Percentiles rank a stretch among this genome's conserved stretches.
Evolutionary conservation across 2,797 vertebrate genomes (phyloP).

Genomic region (Eurystomus glaucurus): DNA sequence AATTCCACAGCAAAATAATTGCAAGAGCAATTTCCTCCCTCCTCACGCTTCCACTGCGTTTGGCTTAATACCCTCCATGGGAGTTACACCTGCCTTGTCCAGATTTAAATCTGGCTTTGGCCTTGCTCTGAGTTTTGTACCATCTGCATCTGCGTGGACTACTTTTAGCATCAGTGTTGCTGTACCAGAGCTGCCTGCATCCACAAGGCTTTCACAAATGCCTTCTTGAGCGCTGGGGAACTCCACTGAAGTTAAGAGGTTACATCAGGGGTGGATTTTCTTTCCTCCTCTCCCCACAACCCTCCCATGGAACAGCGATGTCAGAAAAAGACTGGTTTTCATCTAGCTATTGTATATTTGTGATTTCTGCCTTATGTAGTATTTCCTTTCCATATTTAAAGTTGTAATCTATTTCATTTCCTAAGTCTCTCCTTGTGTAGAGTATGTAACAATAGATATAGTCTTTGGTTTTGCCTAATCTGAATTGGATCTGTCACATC

Average conservation of each 20-base stretch:
- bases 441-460: neutral
- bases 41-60: neutral
- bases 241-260: neutral
- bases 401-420: neutral
- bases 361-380: neutral
- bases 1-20: slow-evolving; percentile 16
- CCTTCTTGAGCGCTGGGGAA: neutral
- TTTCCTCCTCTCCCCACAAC: neutral
- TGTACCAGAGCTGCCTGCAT: neutral
- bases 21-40: neutral
- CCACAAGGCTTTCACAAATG: neutral
- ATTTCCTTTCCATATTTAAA: neutral
- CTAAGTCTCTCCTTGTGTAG: neutral
- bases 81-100: neutral
- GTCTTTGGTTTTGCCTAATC: neutral
- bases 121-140: neutral
- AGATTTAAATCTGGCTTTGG: neutral
- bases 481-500: slow-evolving; percentile 6
- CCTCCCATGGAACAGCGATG: fast-evolving
- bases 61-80: neutral
- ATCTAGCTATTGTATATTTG: neutral
- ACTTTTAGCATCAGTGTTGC: neutral
- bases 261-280: neutral
- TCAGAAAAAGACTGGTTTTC: neutral
- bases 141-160: neutral